A percentile compares a stretch with the other conserved stretches of the same genome.
Evolutionary conservation across 2,113 vertebrate genomes (phyloP).

Genomic region (Smithornis capensis): DNA sequence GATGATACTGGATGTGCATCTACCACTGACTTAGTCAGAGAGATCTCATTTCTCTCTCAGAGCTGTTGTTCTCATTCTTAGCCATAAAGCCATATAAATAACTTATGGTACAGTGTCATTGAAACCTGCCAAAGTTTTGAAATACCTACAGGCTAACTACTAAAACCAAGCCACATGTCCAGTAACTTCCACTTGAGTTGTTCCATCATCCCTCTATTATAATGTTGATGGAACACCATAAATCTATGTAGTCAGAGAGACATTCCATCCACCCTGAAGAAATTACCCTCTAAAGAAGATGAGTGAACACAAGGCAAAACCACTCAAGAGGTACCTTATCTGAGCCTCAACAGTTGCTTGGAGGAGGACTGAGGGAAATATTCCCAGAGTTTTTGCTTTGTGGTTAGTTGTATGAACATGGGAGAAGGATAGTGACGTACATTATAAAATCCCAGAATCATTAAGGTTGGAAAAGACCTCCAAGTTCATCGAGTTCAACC

Average conservation of each 20-base stretch:
- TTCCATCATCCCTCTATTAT: constrained; percentile 14
- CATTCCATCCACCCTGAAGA: background rate
- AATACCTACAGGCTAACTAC: constrained; percentile 29
- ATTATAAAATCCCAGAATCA: background rate
- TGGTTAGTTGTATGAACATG: background rate
- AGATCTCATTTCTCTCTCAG: constrained; percentile 34
- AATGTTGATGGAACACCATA: background rate
- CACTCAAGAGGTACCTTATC: background rate
- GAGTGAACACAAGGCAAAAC: background rate
- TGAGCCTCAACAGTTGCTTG: background rate
- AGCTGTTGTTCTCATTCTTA: constrained; percentile 25
- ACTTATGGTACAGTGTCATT: background rate
- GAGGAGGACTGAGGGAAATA: background rate
- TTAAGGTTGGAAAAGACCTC: background rate
- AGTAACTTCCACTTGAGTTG: constrained; percentile 19
- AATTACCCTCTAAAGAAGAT: background rate
- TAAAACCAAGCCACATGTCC: constrained; percentile 37
- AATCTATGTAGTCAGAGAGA: background rate
- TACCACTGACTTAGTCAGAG: background rate
- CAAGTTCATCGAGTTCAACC: background rate
- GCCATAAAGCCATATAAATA: constrained; percentile 26
- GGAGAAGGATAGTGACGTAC: background rate
- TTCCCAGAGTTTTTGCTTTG: background rate
- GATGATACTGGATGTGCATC: background rate
- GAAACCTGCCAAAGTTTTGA: constrained; percentile 38